These are phyloP conservation scores for Tinea semifulvella DNA, from an alignment of 2,888 invertebrate species.

Conservation along the genomic window DNA sequence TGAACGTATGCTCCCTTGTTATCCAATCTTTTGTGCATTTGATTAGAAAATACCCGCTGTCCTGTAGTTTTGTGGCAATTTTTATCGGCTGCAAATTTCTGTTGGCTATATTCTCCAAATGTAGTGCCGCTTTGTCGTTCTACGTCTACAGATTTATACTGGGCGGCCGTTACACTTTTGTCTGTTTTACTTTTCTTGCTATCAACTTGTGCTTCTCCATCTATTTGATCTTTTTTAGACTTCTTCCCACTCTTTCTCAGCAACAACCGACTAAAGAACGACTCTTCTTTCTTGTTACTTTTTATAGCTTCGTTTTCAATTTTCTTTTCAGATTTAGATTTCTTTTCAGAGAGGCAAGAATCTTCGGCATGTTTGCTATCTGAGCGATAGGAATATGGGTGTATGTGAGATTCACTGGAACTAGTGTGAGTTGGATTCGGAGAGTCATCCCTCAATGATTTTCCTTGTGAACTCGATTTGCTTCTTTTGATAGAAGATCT, in stretches of 20 bases:
- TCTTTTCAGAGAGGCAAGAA: conserved; percentile 52
- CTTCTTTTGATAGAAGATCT: conserved; percentile 58
- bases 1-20: conserved; percentile 60
- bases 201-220: conserved; percentile 48
- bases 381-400: conserved; percentile 33
- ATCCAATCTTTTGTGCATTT: conserved; percentile 61
- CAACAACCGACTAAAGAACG: conserved; percentile 73
- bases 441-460: conserved; percentile 40
- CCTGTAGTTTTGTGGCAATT: conserved; percentile 49
- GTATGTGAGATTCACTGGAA: conserved; percentile 27
- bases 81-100: conserved; percentile 50
- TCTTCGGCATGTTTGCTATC: conserved; percentile 55
- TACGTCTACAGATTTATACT: conserved; percentile 44
- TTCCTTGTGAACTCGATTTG: conserved; percentile 60
- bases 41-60: conserved; percentile 58
- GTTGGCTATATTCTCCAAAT: conserved; percentile 35
- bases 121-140: conserved; percentile 31
- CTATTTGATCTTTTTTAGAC: conserved; percentile 65
- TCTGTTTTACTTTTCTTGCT: conserved; percentile 49
- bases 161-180: conserved; percentile 30
- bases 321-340: conserved; percentile 58
- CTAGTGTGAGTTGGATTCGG: conserved; percentile 26
- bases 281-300: conserved; percentile 63
- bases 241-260: conserved; percentile 77
- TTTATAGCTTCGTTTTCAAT: conserved; percentile 56